Base-by-base conservation (phyloP, 2,888 invertebrate genomes). In the Agrilus biguttatus region DNA sequence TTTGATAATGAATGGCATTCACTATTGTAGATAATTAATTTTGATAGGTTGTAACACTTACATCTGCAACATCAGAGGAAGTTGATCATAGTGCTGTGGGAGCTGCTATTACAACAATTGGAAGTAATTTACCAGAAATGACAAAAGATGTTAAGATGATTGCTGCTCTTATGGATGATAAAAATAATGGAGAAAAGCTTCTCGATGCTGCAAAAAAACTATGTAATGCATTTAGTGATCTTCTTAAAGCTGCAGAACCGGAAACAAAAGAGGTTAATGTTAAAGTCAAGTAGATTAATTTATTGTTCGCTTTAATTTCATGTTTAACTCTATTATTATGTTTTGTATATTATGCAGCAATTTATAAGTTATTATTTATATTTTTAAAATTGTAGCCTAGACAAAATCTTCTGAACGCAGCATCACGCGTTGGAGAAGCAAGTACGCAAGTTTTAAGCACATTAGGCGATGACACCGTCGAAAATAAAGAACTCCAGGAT, bases 71-170 rank as follows among this genome's bases (percentile, higher is more conserved):
- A 0, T 80, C 82, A 0, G 89, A 91, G 51, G 92, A 95, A 54
- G 87, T 95, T 8, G 95, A 96, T 66, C 90, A 93, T 62, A 88
- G 87, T 5, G 91, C 93, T 0, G 92, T 98, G 1, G 95, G 96
- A 0, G 91, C 93, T 0, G 97, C 97, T 23, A 93, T 98, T 49
- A 90, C 91, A 8, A 95, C 96, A 40, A 98, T 98, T 56, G 91
- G 96, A 32, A 88, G 83, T 56, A 96, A 96, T 61, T 73, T 98
- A 52, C 95, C 95, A 0, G 93, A 96, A 67, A 91, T 98, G 74
- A 91, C 95, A 2, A 83, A 83, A 59, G 96, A 77, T 36, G 90
- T 93, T n/a, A 78, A 84, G 52, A 84, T 95, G 77, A 84, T 99
- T 53, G 96, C 97, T 1, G 92, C 95, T 0, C 73, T 97, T 0